phyloP scores from a whole-genome alignment of 2,888 invertebrate species.

The Napeogenes inachia region DNA sequence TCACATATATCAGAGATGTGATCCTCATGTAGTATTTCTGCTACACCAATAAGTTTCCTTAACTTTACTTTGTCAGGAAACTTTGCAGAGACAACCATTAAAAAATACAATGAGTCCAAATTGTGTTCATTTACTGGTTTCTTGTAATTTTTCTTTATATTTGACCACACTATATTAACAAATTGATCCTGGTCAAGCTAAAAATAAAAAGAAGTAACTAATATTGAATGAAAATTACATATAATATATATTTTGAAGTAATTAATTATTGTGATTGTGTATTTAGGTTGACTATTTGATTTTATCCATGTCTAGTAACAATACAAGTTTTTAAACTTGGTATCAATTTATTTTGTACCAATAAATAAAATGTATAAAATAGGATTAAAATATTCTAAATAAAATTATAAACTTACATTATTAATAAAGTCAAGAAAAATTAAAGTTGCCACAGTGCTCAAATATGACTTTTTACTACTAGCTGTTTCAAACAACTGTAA shows the following conservation, averaged over 20 bases:
- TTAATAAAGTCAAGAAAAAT: slow-evolving; percentile 80
- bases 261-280: too few species aligned
- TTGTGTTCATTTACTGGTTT: slow-evolving; percentile 81
- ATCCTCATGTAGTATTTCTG: slow-evolving; percentile 77
- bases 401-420: slow-evolving; percentile 54
- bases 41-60: slow-evolving; percentile 74
- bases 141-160: slow-evolving; percentile 77
- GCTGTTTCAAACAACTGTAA: slow-evolving; percentile 65
- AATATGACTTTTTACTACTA: slow-evolving; percentile 80
- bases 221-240: too few species aligned
- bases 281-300: too few species aligned
- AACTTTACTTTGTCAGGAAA: slow-evolving; percentile 73
- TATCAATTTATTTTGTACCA: too few species aligned
- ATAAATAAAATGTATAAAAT: too few species aligned
- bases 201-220: slow-evolving; percentile 16
- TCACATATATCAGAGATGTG: slow-evolving; percentile 76
- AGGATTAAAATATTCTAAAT: neutral
- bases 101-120: slow-evolving; percentile 80
- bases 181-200: slow-evolving; percentile 77
- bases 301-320: too few species aligned
- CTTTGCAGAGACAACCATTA: slow-evolving; percentile 66
- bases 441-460: slow-evolving; percentile 77
- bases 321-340: too few species aligned
- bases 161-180: slow-evolving; percentile 76
- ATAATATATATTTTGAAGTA: too few species aligned